Evolutionary conservation across 2,888 invertebrate species (phyloP).

Genomic region (Thymelicus lineola): DNA sequence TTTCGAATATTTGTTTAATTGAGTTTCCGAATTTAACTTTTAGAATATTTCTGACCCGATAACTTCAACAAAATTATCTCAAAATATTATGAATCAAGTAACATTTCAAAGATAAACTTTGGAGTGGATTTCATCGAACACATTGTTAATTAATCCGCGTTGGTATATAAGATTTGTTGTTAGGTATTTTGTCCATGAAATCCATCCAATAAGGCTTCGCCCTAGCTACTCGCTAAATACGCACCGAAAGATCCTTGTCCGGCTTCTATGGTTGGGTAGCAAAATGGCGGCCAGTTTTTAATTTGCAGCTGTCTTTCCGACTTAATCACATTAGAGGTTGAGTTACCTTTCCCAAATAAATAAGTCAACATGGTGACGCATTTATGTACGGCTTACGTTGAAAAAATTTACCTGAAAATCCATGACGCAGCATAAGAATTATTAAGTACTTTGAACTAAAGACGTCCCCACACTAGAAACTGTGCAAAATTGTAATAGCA

Average conservation of each 20-base stretch:
- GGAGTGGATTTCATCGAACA: conserved; percentile 29
- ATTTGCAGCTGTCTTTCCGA: conserved; percentile 49
- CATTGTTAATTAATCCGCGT: conserved; percentile 31
- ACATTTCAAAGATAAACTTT: conserved; percentile 22
- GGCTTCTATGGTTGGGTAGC: conserved; percentile 70
- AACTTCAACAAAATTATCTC: conserved; percentile 17
- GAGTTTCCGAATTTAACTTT: conserved; percentile 40
- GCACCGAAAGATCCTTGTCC: conserved; percentile 62
- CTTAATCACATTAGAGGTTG: conserved; percentile 51
- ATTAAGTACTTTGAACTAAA: too few species aligned
- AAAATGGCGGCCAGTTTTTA: conserved; percentile 72
- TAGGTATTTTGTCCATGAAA: conserved; percentile 39
- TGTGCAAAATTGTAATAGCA: too few species aligned
- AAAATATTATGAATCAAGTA: conserved; percentile 32
- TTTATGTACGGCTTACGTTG: conserved; percentile 22
- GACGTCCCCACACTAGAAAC: too few species aligned
- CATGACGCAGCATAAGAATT: too few species aligned
- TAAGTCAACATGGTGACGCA: conserved; percentile 37
- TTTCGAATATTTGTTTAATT: conserved; percentile 46
- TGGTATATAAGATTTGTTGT: conserved; percentile 36
- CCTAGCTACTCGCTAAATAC: conserved; percentile 64
- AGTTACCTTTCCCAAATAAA: conserved; percentile 44
- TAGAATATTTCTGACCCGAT: conserved; percentile 21
- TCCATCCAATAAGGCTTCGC: conserved; percentile 63
- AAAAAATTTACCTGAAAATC: conserved; percentile 44